Evolutionary conservation across 2,888 invertebrate species (phyloP), one percentile per base, ranked within the genome.

Genomic region (Calameuta filiformis): DNA sequence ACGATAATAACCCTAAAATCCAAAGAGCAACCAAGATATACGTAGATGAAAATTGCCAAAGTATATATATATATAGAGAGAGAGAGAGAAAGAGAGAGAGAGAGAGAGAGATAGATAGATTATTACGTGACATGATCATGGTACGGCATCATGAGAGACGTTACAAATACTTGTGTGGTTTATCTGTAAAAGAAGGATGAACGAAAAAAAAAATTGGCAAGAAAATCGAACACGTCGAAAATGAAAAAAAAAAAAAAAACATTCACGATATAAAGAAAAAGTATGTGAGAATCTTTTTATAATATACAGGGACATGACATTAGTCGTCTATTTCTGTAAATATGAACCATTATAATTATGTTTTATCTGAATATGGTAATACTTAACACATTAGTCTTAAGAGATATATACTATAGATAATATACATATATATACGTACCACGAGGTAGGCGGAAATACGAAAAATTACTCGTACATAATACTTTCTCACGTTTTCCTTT

Each of bases 401-500:
- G 23, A 56, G 9, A 2, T 56, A 56, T 56, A 56, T 23, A 56
- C 12, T 12, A 35, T 12, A 35, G 12, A 12, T 23, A 56, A 56
- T 23, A 56, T 6, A 56, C 3, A 37, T 37, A 35, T 35, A 37
- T 12, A 35, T 35, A 35, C 6, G 56, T 56, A 6, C 23, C 56
- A 23, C 23, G 9, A 56, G 23, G 23, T 56, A 56, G 15, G 23
- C 56, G 56, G 23, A 9, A 56, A 9, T 56, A 23, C 56, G 56
- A 56, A 56, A 23, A 56, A 23, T 23, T 56, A 56, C 56, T 23
- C 56, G 23, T 56, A 23, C 23, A 56, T 23, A 56, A 56, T 56
- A 56, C 23, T 56, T 56, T 56, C 56, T 56, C 56, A 56, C 56
- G 56, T 56, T 56, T 56, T 56, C 23, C 56, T 76, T 79, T 76